Base-by-base conservation (phyloP, 2,113 vertebrate genomes). In the Callipepla squamata region DNA sequence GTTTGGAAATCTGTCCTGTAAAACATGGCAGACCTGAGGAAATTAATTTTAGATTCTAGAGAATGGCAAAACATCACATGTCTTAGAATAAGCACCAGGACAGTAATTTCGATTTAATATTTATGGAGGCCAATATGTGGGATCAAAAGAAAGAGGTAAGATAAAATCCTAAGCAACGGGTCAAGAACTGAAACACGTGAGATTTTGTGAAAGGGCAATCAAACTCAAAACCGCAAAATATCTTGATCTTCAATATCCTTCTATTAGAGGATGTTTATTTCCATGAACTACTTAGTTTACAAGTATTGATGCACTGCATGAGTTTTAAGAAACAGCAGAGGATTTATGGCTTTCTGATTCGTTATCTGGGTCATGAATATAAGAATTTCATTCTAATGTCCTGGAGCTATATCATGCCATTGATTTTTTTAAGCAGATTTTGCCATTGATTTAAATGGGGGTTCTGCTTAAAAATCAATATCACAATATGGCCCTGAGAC, bases 351-450 rank as follows among this genome's bases (percentile, higher is more conserved):
- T 30, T 67, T 70, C 55, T 76, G 67, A 66, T 92, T 83, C 93
- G 55, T 92, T 96, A 96, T 95, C 94, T 97, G 87, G 94, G 90
- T 92, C 94, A 96, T 95, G 94, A 96, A 77, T 93, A 95, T 90
- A 95, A 96, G 91, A 96, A 95, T 94, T 91, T 90, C 66, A 95
- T 96, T 96, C 92, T 80, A 58, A 91, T 91, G 91, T 81, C 95
- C 95, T 84, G 69, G 18, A 89, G 92, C 63, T 80, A 74, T 93
- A 97, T 95, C 90, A 93, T 72, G 38, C 26, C 85, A 95, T 95
- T 89, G 95, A 96, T 97, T 96, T 96, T 89, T 94, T 92, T 59
- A 94, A 96, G 89, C 94, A 94, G 90, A 97, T 96, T 95, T 93
- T 89, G 32, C 55, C 92, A 94, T 92, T 94, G 91, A 96, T 97